Evolutionary conservation across 2,888 invertebrate genomes (phyloP).

Genomic region (Andrena fulva): DNA sequence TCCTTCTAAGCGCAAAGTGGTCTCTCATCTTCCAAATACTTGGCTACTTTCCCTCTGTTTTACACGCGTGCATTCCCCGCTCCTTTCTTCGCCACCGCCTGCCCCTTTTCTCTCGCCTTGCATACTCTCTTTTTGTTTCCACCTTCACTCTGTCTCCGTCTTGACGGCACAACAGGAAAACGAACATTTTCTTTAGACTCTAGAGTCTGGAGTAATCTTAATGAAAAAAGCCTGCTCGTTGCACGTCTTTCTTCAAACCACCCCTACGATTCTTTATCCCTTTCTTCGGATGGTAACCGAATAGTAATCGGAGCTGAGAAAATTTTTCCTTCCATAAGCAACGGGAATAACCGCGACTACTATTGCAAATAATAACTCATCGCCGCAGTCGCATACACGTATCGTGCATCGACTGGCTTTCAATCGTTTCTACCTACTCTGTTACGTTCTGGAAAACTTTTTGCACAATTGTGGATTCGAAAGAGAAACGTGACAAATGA

Average conservation of each 20-base stretch:
- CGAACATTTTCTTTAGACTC: constrained; percentile 65
- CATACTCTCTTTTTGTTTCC: constrained; percentile 3
- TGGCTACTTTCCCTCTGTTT: constrained; percentile 55
- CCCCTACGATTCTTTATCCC: background rate
- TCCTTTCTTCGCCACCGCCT: constrained; percentile 32
- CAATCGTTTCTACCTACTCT: too few relatives aligned
- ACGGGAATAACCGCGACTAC: too few relatives aligned
- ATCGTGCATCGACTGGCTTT: too few relatives aligned
- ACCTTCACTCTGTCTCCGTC: background rate
- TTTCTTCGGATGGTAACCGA: constrained; percentile 1
- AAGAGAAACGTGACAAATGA: constrained; percentile 43
- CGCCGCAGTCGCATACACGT: too few relatives aligned
- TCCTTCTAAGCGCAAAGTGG: constrained; percentile 67
- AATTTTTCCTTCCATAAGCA: too few relatives aligned
- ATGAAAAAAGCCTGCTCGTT: constrained; percentile 48
- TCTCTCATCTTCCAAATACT: constrained; percentile 71
- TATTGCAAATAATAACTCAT: too few relatives aligned
- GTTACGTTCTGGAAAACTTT: constrained; percentile 7
- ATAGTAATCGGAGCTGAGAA: too few relatives aligned
- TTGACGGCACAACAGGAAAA: constrained; percentile 57
- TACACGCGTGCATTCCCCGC: constrained; percentile 37
- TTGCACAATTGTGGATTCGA: background rate
- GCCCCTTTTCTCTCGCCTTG: background rate
- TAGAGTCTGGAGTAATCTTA: constrained; percentile 64
- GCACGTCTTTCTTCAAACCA: constrained; percentile 29